Percentiles rank a stretch among this genome's conserved stretches.
Conservation (phyloP, 2,797 vertebrate species). For the Schizothorax lantsangensis region DNA sequence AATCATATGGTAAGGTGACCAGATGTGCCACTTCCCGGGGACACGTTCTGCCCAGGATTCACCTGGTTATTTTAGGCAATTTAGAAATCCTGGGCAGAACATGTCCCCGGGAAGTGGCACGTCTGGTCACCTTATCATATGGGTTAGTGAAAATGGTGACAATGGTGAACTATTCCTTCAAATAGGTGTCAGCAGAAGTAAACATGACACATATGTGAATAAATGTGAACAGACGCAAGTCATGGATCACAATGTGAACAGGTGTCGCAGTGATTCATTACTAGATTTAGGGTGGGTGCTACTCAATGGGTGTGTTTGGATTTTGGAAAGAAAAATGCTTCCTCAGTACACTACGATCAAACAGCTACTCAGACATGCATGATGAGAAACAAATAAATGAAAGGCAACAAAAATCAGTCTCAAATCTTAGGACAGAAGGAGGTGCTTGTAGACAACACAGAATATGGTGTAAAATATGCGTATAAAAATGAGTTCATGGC, state of each 20-base stretch:
- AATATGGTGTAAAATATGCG: background rate
- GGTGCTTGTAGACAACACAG: background rate
- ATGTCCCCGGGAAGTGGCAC: too few species aligned
- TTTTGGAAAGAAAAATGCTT: background rate
- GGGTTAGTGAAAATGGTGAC: background rate
- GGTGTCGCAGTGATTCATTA: conserved; percentile 5
- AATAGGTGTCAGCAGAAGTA: background rate
- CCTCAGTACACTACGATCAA: background rate
- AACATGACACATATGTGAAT: background rate
- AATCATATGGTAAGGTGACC: too few species aligned
- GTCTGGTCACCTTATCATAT: too few species aligned
- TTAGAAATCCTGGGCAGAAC: too few species aligned
- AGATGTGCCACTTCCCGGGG: too few species aligned
- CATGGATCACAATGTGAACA: background rate
- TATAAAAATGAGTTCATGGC: background rate
- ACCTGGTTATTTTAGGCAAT: too few species aligned
- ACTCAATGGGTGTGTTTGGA: conserved; percentile 14
- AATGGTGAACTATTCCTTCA: background rate
- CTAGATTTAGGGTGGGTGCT: background rate
- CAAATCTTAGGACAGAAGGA: background rate
- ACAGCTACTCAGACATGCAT: background rate
- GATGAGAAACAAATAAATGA: background rate
- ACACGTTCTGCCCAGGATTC: too few species aligned
- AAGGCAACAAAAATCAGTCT: background rate
- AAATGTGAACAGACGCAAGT: background rate